Evolutionary conservation across 2,113 vertebrate genomes (phyloP).

Genomic region (Periophthalmodon schlosseri): DNA sequence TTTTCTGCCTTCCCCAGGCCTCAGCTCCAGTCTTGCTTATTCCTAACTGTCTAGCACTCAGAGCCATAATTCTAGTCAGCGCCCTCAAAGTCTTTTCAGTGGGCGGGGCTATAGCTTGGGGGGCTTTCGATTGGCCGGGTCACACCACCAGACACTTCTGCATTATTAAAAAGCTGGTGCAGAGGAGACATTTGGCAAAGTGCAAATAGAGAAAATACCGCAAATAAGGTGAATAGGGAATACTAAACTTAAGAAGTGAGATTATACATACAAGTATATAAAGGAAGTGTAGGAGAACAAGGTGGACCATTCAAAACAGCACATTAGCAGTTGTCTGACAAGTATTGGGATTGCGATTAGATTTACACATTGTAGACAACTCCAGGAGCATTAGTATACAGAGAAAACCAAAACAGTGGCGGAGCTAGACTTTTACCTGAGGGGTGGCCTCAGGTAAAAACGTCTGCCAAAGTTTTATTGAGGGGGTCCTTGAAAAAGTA

Average conservation of each 20-base stretch:
- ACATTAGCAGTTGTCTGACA: too few relatives aligned
- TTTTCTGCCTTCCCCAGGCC: slow-evolving; percentile 5
- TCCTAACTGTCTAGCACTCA: slow-evolving; percentile 17
- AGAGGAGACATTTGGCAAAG: slow-evolving; percentile 31
- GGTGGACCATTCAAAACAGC: too few relatives aligned
- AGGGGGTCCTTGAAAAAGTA: too few relatives aligned
- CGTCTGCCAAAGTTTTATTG: too few relatives aligned
- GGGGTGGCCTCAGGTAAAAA: too few relatives aligned
- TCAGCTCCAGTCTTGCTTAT: not conserved
- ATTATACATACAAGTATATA: not conserved
- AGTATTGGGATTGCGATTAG: too few relatives aligned
- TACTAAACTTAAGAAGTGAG: slow-evolving; percentile 3
- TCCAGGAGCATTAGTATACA: too few relatives aligned
- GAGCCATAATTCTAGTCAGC: slow-evolving; percentile 33
- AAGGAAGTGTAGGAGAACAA: not conserved
- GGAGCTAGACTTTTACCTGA: too few relatives aligned
- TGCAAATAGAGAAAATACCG: slow-evolving; percentile 21
- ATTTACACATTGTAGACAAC: too few relatives aligned
- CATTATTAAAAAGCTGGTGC: slow-evolving; percentile 54
- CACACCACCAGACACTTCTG: slow-evolving; percentile 46
- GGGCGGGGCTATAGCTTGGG: slow-evolving; percentile 44
- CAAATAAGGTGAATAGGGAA: slow-evolving; percentile 14
- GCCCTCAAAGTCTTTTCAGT: slow-evolving; percentile 48
- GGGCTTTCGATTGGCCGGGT: slow-evolving; percentile 50
- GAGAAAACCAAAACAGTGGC: too few relatives aligned